Conservation (phyloP, 2,797 vertebrate species). For the Phoebastria nigripes region DNA sequence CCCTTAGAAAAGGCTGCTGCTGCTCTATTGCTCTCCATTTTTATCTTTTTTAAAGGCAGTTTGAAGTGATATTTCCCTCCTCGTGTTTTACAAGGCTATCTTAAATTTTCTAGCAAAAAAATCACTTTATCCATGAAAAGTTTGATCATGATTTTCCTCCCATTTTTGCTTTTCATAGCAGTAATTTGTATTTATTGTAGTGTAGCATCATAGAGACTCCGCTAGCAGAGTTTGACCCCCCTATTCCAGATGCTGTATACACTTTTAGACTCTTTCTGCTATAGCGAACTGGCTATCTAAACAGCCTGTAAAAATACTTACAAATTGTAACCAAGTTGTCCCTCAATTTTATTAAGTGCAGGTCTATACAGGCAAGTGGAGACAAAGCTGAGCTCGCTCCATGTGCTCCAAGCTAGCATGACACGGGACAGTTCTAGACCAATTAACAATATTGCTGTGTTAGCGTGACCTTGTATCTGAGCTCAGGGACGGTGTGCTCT, state of each 20-base stretch:
- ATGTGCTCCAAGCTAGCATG: fast-evolving
- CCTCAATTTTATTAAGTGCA: background rate
- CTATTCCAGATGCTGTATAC: background rate
- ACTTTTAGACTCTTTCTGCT: background rate
- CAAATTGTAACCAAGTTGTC: background rate
- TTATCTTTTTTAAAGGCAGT: background rate
- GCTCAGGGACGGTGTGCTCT: background rate
- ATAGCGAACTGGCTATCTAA: background rate
- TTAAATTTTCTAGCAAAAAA: background rate
- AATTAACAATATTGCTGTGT: no score
- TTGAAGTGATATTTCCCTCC: background rate
- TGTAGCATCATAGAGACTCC: background rate
- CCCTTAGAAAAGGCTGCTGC: background rate
- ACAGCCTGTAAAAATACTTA: background rate
- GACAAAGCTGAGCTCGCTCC: background rate
- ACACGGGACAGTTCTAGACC: background rate
- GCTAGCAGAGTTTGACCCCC: background rate
- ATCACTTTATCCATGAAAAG: background rate
- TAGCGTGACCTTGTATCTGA: background rate
- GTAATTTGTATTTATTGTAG: background rate
- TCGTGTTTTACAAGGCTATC: background rate
- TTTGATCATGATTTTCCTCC: background rate
- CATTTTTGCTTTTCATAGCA: background rate
- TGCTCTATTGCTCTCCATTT: background rate
- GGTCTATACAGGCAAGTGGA: background rate